Conservation (phyloP, 2,888 invertebrate genomes). For the Drosophila antonietae region DNA sequence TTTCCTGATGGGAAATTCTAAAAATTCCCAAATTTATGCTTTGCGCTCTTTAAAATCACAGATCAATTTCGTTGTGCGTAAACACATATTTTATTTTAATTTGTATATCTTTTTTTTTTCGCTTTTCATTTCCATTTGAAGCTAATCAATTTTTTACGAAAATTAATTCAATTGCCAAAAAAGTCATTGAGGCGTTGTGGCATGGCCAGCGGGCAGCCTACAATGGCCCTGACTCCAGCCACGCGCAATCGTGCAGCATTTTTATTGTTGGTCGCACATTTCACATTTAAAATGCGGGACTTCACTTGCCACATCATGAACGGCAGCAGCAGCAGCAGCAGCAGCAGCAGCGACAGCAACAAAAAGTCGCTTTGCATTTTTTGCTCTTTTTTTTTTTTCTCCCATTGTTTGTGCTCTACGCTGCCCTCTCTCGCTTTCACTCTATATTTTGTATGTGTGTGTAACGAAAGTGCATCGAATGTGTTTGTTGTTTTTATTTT, state of each 20-base stretch:
- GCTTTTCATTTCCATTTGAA: constrained; percentile 8
- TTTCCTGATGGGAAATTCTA: background rate
- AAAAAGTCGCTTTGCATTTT: constrained; percentile 52
- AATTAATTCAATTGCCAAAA: constrained; percentile 84
- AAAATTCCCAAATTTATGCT: background rate
- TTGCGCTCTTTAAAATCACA: background rate
- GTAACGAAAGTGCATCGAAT: constrained; percentile 58
- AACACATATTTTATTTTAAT: background rate
- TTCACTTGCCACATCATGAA: constrained; percentile 59
- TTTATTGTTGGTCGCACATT: constrained; percentile 45
- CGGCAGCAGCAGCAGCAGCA: constrained; percentile 22
- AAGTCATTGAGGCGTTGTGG: constrained; percentile 82
- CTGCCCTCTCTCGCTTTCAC: background rate
- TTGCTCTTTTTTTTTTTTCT: constrained; percentile 13
- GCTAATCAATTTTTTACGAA: constrained; percentile 84
- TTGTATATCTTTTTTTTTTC: background rate
- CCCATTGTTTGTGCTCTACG: background rate
- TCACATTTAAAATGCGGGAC: constrained; percentile 76
- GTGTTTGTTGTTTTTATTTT: constrained; percentile 51
- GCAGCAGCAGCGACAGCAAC: constrained; percentile 23
- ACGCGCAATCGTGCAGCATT: background rate
- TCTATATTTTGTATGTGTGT: constrained; percentile 7
- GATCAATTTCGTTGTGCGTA: constrained; percentile 3
- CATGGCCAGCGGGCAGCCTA: constrained; percentile 55
- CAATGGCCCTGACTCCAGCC: constrained; percentile 1